Evolutionary conservation across 1,140 invertebrate genomes (phyloP), one percentile per base, ranked within the genome.

Genomic region (Anastrepha obliqua): DNA sequence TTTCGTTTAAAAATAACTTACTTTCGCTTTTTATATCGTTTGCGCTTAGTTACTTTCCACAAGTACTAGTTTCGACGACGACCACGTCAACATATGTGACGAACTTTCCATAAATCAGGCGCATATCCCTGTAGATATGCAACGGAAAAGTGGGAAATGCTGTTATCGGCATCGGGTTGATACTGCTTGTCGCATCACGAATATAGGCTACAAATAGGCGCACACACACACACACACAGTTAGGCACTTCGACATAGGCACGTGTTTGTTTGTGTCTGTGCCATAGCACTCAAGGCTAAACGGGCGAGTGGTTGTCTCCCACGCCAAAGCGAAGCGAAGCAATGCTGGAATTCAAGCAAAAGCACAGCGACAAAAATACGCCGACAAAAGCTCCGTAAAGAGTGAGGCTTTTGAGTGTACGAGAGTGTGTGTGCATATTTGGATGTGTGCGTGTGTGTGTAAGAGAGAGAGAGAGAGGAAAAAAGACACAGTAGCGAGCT

Each of bases 141-240:
- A 62, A 20, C 85, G 59, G 13, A 0, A 60, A 86, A 62, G 85
- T 86, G 60, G 60, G 44, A 86, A 62, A 60, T 17, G 85, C 58
- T 44, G 20, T 86, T 64, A 62, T 47, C 58, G 60, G 60, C 59
- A 20, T 29, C 9, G 0, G 42, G 60, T 62, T 86, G 67, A 74
- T 47, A 39, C 67, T 47, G 67, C 42, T 42, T 47, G 29, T 39
- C 15, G 15, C 9, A 62, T 17, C 13, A 13, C 8, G 5, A 42
- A 47, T 74, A 47, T 74, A 74, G 67, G 13, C 67, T 74, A 44
- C 67, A 74, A 74, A 74, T 74, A 74, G 67, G 67, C 42, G 67
- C 67, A 67, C 64, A 67, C 9, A 67, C 62, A 29, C 39, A 2
- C 65, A 42, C 39, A 39, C 65, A 8, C 67, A n/a, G 11, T 39